Evolutionary conservation across 2,797 vertebrate genomes (phyloP), one percentile per base, ranked within the genome.

Genomic region (Mus caroli): DNA sequence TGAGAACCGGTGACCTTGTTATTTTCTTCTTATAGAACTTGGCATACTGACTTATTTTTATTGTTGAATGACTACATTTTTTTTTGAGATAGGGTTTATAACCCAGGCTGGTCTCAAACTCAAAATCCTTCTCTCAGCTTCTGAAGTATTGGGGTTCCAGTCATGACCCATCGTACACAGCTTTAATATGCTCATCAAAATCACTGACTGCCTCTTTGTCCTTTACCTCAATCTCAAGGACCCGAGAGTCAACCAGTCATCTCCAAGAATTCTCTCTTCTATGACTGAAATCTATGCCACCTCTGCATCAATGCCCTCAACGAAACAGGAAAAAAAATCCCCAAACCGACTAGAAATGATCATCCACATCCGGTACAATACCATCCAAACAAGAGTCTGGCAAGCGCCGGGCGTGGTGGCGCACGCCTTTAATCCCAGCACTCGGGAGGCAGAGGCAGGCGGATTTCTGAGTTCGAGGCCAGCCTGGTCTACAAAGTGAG

Each of bases 21-120:
- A 24, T 56, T 94, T 89, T 77, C 83, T 84, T 54, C 52, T 89
- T 82, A 90, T 10, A 93, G 28, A 96, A 73, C 8, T 58, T 64
- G n/a, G 7, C 69, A 40, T 77, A 73, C 58, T 46, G 34, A 89
- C 37, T 94, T 84, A 90, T 43, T 75, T 58, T 75, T 88, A 76
- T 89, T 77, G 11, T 76, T 60, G 28, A 62, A 50, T 89, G 75
- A 77, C 22, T 43, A 46, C 11, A 31, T 10, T 73, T n/a, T 10
- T 73, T n/a, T 85, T 85, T 34, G 34, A 75, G 69, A 31, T 31
- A 7, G 28, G 40, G 22, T 6, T 77, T 11, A 46, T 62, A 77
- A 40, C 40, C 3, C 40, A 76, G 40, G 17, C 52, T 60, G 86
- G 7, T 0, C 56, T 77, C 31, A 56, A 89, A 77, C 20, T 77